Percentiles rank a stretch among this genome's conserved stretches.
These are phyloP conservation scores for Phrynocephalus versicolor DNA, from an alignment of 2,113 vertebrate species.

Conservation along the genomic window DNA sequence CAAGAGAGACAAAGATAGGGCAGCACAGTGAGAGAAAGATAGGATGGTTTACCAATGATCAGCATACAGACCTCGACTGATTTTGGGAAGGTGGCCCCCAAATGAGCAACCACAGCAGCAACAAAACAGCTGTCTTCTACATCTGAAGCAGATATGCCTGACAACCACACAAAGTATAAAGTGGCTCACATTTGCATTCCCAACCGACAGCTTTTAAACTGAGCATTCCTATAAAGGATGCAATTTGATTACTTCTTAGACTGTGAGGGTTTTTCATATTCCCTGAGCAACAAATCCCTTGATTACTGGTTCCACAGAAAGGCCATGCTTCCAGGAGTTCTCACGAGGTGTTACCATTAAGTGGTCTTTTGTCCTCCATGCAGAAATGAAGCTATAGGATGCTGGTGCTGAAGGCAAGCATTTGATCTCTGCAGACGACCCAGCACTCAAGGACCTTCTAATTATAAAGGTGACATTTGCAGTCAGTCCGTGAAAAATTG, in stretches of 20 bases:
- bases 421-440: background rate
- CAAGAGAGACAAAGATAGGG: too few species aligned
- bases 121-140: conserved; percentile 4
- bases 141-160: background rate
- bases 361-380: background rate
- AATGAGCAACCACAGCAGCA: too few species aligned
- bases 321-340: background rate
- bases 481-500: background rate
- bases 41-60: too few species aligned
- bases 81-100: background rate
- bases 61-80: background rate
- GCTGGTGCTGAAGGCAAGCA: conserved; percentile 9
- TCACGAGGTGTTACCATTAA: background rate
- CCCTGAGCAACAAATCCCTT: conserved; percentile 8
- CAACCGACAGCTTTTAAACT: background rate
- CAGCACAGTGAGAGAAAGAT: too few species aligned
- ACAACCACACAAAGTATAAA: background rate
- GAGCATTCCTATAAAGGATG: background rate
- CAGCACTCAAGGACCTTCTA: conserved; percentile 17
- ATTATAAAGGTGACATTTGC: conserved; percentile 16
- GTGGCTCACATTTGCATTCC: conserved; percentile 48
- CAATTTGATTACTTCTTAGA: background rate
- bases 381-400: background rate
- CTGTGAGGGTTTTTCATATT: background rate
- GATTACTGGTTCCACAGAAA: background rate